Conservation (phyloP, 2,113 vertebrate species). For the Hyla sarda region DNA sequence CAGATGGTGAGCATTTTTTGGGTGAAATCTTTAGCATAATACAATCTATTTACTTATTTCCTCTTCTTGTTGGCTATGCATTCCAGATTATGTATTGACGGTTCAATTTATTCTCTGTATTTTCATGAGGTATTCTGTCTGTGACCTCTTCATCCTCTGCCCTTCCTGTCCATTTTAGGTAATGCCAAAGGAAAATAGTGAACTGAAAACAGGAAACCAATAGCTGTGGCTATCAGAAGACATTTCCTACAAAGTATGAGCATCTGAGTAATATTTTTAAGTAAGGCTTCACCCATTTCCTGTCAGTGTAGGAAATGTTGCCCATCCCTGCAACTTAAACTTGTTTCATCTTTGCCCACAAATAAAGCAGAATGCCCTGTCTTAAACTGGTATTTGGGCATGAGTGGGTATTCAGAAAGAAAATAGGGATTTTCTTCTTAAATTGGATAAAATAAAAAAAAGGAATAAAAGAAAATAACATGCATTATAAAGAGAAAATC, state of each 20-base stretch:
- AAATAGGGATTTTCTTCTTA: neutral
- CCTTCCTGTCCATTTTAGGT: conserved; percentile 46
- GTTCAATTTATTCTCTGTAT: neutral
- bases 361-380: neutral
- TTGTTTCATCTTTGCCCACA: conserved; percentile 17
- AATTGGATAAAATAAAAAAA: too few species aligned
- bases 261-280: conserved; percentile 83
- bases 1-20: too few species aligned
- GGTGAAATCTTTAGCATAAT: too few species aligned
- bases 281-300: conserved; percentile 92
- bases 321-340: conserved; percentile 70
- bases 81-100: neutral
- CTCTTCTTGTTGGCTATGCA: neutral
- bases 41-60: neutral
- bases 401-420: neutral
- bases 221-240: conserved; percentile 87
- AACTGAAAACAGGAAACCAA: conserved; percentile 92
- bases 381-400: neutral
- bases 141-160: conserved; percentile 39
- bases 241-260: conserved; percentile 86
- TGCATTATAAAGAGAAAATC: too few species aligned
- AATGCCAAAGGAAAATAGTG: conserved; percentile 70
- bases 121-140: conserved; percentile 8
- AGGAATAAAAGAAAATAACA: neutral
- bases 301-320: conserved; percentile 78